Evolutionary conservation across 2,113 vertebrate species (phyloP), one percentile per base, ranked within the genome.

Genomic region (Alligator mississippiensis): DNA sequence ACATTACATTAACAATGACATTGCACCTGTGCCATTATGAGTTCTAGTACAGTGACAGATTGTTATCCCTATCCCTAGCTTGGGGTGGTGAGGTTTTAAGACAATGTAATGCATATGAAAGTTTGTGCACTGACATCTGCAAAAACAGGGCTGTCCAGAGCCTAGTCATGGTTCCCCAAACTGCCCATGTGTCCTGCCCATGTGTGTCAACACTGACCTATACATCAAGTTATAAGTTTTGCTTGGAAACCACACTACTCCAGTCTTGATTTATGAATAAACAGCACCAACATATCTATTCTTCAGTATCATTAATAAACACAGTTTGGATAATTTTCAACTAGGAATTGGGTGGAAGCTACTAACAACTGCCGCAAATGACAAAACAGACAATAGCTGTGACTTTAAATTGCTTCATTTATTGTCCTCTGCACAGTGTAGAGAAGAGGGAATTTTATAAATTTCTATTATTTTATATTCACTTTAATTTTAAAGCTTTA

Each of bases 401-500:
- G 59, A 75, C 82, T 87, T 84, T 85, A 92, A 84, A 89, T 59
- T 88, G 18, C 76, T 94, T 89, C 61, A 57, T 66, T 92, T 94
- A 47, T 82, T 91, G 54, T 89, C 84, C 63, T 63, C 92, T 95
- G 85, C 93, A 95, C 30, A 63, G 84, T 86, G 91, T 80, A 94
- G 92, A 95, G 91, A 95, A 82, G 38, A 78, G 60, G 79, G 84
- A 94, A 94, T 64, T 90, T 72, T 90, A 77, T 83, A 92, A 96
- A 95, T 93, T 92, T 89, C 89, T 96, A 93, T 87, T 90, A 95
- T 95, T 89, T 76, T 80, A 75, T 88, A 80, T 85, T 75, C 64
- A 90, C 80, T 75, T 77, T 80, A 96, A 97, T 96, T 93, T 94
- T 96, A 97, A 97, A 80, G 54, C 66, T 75, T 90, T 75, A 84